A percentile compares a stretch with the other conserved stretches of the same genome.
Evolutionary conservation across 2,888 invertebrate genomes (phyloP).

Genomic region (Meloe dianella): DNA sequence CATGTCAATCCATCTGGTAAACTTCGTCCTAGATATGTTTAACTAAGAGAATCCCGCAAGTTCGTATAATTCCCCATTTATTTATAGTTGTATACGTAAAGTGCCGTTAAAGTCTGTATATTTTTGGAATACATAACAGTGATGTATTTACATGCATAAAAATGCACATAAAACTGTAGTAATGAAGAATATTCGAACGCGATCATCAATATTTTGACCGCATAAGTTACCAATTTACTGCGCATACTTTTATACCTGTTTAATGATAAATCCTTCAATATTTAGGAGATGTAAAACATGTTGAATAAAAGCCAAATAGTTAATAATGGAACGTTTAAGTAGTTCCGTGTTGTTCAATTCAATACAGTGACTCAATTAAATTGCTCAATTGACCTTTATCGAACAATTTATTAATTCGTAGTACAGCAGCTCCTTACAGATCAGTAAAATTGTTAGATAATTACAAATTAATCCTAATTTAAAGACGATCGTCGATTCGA

Average conservation of each 20-base stretch:
- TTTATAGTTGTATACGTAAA: neutral
- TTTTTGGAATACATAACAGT: too few relatives aligned
- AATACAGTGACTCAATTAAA: neutral
- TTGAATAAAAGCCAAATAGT: neutral
- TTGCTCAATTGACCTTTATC: neutral
- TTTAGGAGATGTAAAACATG: neutral
- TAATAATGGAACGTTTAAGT: neutral
- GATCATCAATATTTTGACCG: too few relatives aligned
- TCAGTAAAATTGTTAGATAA: too few relatives aligned
- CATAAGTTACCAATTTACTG: neutral
- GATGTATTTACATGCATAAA: neutral
- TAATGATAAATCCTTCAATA: neutral
- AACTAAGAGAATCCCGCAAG: constrained; percentile 1
- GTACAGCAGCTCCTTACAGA: neutral
- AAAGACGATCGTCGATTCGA: neutral
- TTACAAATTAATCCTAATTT: neutral
- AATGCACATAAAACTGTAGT: neutral
- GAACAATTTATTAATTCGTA: neutral
- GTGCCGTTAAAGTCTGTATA: constrained; percentile 3
- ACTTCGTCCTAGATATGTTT: constrained; percentile 1
- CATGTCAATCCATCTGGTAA: constrained; percentile 7
- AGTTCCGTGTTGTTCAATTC: neutral
- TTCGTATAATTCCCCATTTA: neutral
- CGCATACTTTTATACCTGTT: neutral
- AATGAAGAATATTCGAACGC: neutral